phyloP scores from a whole-genome alignment of 2,113 vertebrate species.

The Dipodomys ordii region DNA sequence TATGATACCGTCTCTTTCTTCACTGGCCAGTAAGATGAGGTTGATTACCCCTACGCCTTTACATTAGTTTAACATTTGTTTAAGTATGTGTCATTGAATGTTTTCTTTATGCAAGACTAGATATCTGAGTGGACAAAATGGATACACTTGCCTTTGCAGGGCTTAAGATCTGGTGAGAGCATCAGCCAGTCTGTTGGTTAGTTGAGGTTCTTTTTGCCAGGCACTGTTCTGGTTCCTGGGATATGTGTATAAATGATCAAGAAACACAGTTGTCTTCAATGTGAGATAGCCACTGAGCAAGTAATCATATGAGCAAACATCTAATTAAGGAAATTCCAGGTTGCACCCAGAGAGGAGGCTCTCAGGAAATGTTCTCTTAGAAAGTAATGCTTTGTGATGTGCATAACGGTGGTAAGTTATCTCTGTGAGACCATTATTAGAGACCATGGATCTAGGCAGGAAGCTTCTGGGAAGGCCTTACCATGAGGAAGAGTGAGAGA shows the following conservation, averaged over 20 bases:
- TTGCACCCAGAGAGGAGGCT: not conserved
- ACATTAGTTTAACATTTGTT: not conserved
- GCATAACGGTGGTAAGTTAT: not conserved
- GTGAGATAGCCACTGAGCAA: not conserved
- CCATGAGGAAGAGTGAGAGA: not conserved
- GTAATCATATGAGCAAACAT: not conserved
- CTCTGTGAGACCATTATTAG: not conserved
- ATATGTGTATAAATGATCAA: not conserved
- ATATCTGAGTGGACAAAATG: not conserved
- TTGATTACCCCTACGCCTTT: not conserved
- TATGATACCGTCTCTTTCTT: not conserved
- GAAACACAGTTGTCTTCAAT: not conserved
- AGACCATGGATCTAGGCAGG: not conserved
- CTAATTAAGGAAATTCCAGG: not conserved
- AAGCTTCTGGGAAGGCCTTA: not conserved
- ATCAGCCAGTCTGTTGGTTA: not conserved
- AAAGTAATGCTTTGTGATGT: not conserved
- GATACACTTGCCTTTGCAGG: not conserved
- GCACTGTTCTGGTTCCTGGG: not conserved
- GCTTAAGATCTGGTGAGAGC: not conserved
- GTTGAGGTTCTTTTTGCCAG: not conserved
- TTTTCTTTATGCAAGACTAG: not conserved
- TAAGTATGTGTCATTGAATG: not conserved
- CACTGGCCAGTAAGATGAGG: not conserved
- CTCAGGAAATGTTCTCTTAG: not conserved